Evolutionary conservation across 2,797 vertebrate species (phyloP).

Genomic region (Tragelaphus oryx): DNA sequence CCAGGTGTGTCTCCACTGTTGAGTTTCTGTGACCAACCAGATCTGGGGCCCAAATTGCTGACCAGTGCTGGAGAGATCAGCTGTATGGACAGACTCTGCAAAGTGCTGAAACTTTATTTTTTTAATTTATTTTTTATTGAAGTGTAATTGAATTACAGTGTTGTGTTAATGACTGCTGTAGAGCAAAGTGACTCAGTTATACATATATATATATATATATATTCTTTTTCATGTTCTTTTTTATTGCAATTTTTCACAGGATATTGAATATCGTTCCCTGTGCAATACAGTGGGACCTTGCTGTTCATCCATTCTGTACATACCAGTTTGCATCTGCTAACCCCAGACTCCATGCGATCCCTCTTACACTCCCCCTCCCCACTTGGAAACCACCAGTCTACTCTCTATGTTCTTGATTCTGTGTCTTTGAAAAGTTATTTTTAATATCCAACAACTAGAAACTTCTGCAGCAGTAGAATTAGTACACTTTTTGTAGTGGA

Average conservation of each 20-base stretch:
- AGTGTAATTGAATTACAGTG: background rate
- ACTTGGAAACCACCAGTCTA: background rate
- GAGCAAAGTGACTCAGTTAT: background rate
- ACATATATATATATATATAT: background rate
- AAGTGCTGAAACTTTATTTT: background rate
- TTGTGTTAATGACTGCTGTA: background rate
- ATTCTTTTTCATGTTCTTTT: background rate
- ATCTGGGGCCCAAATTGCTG: background rate
- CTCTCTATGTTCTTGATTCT: background rate
- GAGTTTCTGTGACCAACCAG: background rate
- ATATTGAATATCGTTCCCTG: background rate
- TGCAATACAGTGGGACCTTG: background rate
- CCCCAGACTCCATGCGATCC: background rate
- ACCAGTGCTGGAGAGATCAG: background rate
- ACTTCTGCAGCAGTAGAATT: background rate
- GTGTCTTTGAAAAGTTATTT: background rate
- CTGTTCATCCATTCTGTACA: background rate
- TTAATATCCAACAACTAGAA: background rate
- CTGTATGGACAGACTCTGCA: background rate
- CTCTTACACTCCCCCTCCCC: background rate
- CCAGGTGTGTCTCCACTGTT: background rate
- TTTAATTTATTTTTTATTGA: background rate
- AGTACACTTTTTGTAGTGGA: background rate
- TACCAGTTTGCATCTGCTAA: background rate
- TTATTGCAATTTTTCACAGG: background rate